Evolutionary conservation across 2,888 invertebrate species (phyloP).

Genomic region (Pristionchus arcanus): DNA sequence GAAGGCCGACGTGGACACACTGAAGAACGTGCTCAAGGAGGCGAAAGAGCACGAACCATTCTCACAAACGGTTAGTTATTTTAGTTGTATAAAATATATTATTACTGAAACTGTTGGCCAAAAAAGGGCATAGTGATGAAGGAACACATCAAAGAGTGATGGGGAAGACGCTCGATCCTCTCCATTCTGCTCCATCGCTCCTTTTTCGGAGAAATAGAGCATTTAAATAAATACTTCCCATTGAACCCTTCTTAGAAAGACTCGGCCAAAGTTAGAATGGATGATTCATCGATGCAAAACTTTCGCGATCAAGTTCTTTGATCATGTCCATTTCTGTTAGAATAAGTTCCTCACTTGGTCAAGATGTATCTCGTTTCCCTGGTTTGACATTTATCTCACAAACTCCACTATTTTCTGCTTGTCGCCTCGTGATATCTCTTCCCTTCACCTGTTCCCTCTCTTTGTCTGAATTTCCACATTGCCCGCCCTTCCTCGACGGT

Average conservation of each 20-base stretch:
- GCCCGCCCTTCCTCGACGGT: background rate
- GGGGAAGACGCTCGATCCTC: too few species aligned
- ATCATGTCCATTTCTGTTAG: background rate
- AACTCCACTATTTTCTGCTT: background rate
- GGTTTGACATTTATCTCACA: constrained; percentile 44
- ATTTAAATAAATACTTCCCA: too few species aligned
- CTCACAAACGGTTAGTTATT: constrained; percentile 63
- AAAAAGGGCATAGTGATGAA: too few species aligned
- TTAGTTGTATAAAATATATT: too few species aligned
- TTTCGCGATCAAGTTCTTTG: background rate
- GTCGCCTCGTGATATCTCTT: background rate
- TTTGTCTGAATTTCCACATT: background rate
- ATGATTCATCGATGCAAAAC: too few species aligned
- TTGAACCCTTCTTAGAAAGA: too few species aligned
- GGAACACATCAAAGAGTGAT: too few species aligned
- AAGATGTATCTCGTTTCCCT: constrained; percentile 7
- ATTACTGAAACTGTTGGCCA: too few species aligned
- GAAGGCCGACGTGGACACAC: constrained; percentile 70
- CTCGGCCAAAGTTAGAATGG: too few species aligned
- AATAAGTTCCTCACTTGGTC: background rate
- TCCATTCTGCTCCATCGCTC: too few species aligned
- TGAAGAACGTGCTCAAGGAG: constrained; percentile 68
- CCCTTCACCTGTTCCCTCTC: background rate
- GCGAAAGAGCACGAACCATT: constrained; percentile 71
- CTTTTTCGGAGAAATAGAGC: too few species aligned